Conservation (phyloP, 2,113 vertebrate genomes). For the Collichthys lucidus region DNA sequence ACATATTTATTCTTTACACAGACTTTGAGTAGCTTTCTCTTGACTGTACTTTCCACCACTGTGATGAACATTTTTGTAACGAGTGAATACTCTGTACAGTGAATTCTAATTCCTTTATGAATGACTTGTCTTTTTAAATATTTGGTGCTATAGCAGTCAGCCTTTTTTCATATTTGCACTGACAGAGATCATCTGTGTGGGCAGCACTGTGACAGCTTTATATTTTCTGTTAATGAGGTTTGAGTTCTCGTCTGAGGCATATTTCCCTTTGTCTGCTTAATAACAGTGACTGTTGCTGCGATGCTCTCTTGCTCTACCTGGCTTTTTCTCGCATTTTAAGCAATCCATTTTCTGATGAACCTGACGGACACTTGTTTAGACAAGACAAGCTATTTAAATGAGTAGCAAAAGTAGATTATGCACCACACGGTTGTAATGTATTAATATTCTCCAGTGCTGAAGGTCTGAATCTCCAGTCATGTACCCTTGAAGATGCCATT, state of each 20-base stretch:
- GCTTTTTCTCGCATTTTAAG: not conserved
- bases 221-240: conserved; percentile 31
- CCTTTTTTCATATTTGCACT: not conserved
- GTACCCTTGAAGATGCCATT: conserved; percentile 17
- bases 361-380: not conserved
- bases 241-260: conserved; percentile 10
- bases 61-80: not conserved
- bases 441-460: conserved; percentile 19
- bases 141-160: not conserved
- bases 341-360: conserved; percentile 4
- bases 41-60: not conserved
- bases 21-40: no score
- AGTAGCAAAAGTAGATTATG: no score
- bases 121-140: not conserved
- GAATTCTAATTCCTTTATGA: not conserved
- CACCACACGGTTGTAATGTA: not conserved
- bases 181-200: conserved; percentile 29
- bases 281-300: not conserved
- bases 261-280: conserved; percentile 20
- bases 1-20: no score
- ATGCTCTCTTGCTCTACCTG: not conserved
- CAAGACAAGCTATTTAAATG: not conserved
- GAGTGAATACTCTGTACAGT: not conserved
- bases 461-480: not conserved
- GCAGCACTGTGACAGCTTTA: conserved; percentile 14